These are phyloP conservation scores for Myocastor coypus DNA, from an alignment of 2,113 vertebrate genomes.

Conservation along the genomic window DNA sequence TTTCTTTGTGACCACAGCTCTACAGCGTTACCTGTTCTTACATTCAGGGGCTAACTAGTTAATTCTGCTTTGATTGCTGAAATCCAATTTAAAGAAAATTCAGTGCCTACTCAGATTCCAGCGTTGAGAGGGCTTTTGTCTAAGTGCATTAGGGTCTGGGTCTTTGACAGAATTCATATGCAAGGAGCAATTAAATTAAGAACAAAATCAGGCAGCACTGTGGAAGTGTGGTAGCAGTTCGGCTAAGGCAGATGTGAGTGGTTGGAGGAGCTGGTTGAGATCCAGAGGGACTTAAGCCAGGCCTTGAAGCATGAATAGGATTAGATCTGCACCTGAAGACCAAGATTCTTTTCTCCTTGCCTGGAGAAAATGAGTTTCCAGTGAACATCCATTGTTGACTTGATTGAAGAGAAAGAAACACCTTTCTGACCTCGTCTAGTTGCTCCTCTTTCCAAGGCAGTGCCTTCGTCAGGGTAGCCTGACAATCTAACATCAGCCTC, in stretches of 20 bases:
- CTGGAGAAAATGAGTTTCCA: constrained; percentile 44
- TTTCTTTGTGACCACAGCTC: constrained; percentile 49
- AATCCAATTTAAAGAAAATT: constrained; percentile 62
- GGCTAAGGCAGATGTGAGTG: background rate
- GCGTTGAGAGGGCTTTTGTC: constrained; percentile 60
- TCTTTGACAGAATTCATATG: constrained; percentile 61
- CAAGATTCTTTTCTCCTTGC: constrained; percentile 31
- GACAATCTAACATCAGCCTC: background rate
- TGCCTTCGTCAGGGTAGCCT: background rate
- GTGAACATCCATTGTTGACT: background rate
- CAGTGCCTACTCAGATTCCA: constrained; percentile 44
- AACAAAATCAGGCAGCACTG: background rate
- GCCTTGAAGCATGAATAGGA: background rate
- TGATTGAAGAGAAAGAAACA: background rate
- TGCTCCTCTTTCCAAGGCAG: background rate
- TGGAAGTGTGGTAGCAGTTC: background rate
- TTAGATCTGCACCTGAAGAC: background rate
- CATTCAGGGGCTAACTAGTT: constrained; percentile 31
- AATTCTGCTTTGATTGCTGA: constrained; percentile 65
- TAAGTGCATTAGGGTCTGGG: constrained; percentile 29
- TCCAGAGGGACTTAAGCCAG: background rate
- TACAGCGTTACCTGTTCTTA: constrained; percentile 52
- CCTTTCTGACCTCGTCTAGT: background rate
- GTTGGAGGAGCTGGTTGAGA: background rate
- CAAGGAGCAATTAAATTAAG: constrained; percentile 53